phyloP scores from a whole-genome alignment of 2,113 vertebrate genomes.

The Daphoenositta chrysoptera region DNA sequence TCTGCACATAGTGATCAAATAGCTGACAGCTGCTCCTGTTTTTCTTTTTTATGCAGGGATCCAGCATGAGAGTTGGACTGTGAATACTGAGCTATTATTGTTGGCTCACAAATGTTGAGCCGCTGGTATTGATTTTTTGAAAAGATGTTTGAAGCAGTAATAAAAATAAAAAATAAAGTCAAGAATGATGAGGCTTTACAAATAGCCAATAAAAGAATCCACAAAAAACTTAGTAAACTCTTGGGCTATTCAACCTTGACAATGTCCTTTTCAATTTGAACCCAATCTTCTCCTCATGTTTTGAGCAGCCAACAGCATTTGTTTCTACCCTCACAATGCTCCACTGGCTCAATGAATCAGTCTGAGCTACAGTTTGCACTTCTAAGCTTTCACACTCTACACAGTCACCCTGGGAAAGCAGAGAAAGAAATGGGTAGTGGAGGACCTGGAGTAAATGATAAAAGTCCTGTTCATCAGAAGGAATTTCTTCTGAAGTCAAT shows the following conservation, averaged over 20 bases:
- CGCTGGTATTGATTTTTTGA: slow-evolving; percentile 32
- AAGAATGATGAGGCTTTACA: slow-evolving; percentile 26
- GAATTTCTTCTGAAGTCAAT: neutral
- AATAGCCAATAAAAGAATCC: slow-evolving; percentile 12
- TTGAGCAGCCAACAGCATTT: neutral
- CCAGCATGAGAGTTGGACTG: neutral
- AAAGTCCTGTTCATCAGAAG: neutral
- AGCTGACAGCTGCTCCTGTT: neutral
- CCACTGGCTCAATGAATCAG: neutral
- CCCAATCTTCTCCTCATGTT: neutral
- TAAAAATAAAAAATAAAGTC: slow-evolving; percentile 26
- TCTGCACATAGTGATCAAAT: neutral
- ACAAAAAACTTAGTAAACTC: slow-evolving; percentile 25
- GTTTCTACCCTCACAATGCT: neutral
- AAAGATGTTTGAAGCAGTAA: slow-evolving; percentile 8
- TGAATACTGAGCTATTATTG: neutral
- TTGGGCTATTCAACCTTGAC: slow-evolving; percentile 21
- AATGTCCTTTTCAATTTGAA: slow-evolving; percentile 24
- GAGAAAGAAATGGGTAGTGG: neutral
- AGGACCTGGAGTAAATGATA: neutral
- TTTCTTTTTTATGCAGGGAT: neutral
- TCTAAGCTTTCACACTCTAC: neutral
- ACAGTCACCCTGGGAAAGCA: neutral
- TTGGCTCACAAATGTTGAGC: neutral
- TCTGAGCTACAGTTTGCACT: neutral